A percentile compares a stretch with the other conserved stretches of the same genome.
Evolutionary conservation across 2,888 invertebrate species (phyloP).

Genomic region (Gymnocheta viridis): DNA sequence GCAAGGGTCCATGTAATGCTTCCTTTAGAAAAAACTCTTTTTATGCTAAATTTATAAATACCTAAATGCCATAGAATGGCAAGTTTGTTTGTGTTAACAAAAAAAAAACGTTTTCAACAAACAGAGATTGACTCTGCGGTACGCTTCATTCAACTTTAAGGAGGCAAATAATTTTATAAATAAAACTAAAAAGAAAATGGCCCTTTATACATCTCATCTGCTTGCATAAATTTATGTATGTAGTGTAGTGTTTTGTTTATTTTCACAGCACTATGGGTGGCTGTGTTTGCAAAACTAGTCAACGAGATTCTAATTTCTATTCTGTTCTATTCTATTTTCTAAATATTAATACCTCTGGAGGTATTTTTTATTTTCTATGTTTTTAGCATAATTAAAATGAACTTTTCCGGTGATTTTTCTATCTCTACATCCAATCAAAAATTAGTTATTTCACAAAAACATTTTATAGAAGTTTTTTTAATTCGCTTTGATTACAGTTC

Average conservation of each 20-base stretch:
- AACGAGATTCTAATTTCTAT: too few species aligned
- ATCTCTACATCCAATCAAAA: too few species aligned
- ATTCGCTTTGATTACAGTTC: too few species aligned
- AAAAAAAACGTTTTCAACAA: constrained; percentile 32
- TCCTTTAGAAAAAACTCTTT: constrained; percentile 26
- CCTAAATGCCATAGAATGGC: constrained; percentile 25
- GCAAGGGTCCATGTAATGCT: constrained; percentile 4
- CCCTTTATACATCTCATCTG: constrained; percentile 25
- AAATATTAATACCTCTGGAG: too few species aligned
- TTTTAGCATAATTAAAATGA: too few species aligned
- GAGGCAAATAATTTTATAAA: constrained; percentile 45
- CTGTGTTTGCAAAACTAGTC: neutral
- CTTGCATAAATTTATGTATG: constrained; percentile 5
- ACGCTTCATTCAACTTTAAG: constrained; percentile 30
- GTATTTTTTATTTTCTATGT: too few species aligned
- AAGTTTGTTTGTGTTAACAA: constrained; percentile 44
- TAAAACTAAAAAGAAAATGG: constrained; percentile 39
- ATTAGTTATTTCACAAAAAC: too few species aligned
- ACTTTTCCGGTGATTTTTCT: too few species aligned
- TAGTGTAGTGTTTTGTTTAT: constrained; percentile 10
- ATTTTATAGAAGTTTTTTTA: too few species aligned
- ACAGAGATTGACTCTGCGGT: constrained; percentile 33
- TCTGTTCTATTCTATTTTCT: too few species aligned
- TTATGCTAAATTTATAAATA: constrained; percentile 55
- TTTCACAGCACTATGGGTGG: constrained; percentile 32